Evolutionary conservation across 2,797 vertebrate genomes (phyloP).

Genomic region (Paedocypris micromegethes): DNA sequence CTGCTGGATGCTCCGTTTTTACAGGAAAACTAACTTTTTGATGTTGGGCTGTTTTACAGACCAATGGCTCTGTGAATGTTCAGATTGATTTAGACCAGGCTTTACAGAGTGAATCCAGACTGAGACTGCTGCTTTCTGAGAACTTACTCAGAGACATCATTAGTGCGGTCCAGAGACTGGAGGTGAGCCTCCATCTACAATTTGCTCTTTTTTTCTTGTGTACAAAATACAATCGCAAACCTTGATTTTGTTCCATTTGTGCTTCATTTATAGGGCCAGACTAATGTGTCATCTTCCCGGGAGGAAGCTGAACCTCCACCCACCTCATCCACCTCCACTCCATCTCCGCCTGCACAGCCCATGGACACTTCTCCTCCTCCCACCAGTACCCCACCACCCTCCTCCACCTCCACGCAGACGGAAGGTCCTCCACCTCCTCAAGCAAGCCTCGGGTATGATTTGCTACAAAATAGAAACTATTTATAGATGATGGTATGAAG

Average conservation of each 20-base stretch:
- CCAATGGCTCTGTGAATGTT: conserved; percentile 81
- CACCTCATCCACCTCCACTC: conserved; percentile 62
- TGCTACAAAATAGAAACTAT: background rate
- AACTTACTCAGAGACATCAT: conserved; percentile 83
- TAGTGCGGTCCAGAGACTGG: conserved; percentile 77
- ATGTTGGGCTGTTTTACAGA: conserved; percentile 51
- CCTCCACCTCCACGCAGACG: conserved; percentile 61
- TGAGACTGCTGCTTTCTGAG: conserved; percentile 83
- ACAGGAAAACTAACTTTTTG: background rate
- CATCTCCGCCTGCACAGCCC: conserved; percentile 69
- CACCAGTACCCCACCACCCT: conserved; percentile 63
- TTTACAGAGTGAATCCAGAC: conserved; percentile 80
- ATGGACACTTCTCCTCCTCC: conserved; percentile 71
- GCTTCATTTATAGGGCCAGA: conserved; percentile 55
- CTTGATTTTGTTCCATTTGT: too few relatives aligned
- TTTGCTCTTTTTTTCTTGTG: too few relatives aligned
- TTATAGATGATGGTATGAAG: too few relatives aligned
- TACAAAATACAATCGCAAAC: too few relatives aligned
- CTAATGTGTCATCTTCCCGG: conserved; percentile 59
- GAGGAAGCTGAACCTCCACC: conserved; percentile 50
- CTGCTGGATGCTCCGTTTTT: too few relatives aligned
- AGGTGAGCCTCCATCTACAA: conserved; percentile 59
- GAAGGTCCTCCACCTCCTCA: conserved; percentile 61
- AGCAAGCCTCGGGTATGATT: conserved; percentile 64
- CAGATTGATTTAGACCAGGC: conserved; percentile 87